Percentiles rank a stretch among this genome's conserved stretches.
phyloP scores from a whole-genome alignment of 92 coral and sea anemone genomes.

The Palythoa heliodiscus region DNA sequence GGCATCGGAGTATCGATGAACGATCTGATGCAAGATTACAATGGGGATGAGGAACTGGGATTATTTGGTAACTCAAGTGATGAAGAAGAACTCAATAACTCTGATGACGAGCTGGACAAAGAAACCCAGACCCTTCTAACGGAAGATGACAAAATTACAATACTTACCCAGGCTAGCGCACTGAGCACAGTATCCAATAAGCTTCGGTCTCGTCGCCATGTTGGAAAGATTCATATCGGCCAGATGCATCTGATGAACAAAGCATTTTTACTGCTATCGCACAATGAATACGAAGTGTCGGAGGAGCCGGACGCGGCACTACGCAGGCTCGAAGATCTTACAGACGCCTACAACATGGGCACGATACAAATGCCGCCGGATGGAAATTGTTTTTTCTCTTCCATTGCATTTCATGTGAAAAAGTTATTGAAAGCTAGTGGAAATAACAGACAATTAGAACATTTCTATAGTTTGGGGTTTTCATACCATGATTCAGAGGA shows the following conservation, averaged over 20 bases:
- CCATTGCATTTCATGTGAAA: background rate
- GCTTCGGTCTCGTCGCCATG: background rate
- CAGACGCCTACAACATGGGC: background rate
- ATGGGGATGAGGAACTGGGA: background rate
- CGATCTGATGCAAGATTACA: slow-evolving; percentile 8
- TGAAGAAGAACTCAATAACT: background rate
- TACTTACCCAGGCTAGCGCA: slow-evolving; percentile 1
- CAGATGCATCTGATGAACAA: too few species aligned
- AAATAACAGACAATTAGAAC: slow-evolving; percentile 9
- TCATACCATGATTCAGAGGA: background rate
- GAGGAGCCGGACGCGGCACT: slow-evolving; percentile 1
- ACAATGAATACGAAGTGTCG: too few species aligned
- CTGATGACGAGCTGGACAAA: background rate
- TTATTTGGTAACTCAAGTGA: background rate
- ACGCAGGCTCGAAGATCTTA: slow-evolving; percentile 17
- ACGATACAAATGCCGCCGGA: too few species aligned
- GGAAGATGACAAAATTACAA: slow-evolving; percentile 7
- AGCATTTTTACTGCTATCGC: too few species aligned
- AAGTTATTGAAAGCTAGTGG: background rate
- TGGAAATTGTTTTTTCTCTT: too few species aligned
- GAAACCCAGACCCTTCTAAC: slow-evolving; percentile 7
- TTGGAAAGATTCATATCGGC: background rate
- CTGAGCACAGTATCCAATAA: slow-evolving; percentile 16
- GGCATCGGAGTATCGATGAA: slow-evolving; percentile 13
- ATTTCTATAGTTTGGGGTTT: slow-evolving; percentile 9